phyloP scores from a whole-genome alignment of 2,888 invertebrate genomes.

The Drosophila birchii region DNA sequence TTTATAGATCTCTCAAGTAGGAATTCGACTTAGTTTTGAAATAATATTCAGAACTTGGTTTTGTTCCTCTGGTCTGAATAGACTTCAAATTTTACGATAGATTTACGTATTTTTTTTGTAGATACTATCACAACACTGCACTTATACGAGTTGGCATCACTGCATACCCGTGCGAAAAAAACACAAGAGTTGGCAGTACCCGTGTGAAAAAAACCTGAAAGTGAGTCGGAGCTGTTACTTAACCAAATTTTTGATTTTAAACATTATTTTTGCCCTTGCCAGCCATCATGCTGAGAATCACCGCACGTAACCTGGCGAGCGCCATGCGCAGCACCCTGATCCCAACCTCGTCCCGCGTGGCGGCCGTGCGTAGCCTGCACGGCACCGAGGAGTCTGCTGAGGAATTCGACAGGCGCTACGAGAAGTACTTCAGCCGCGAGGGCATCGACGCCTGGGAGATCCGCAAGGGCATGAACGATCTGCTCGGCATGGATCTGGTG shows the following conservation, averaged over 20 bases:
- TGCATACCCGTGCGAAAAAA: neutral
- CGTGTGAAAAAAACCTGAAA: slow-evolving; percentile 68
- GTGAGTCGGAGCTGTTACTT: slow-evolving; percentile 77
- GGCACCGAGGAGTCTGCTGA: slow-evolving; percentile 90
- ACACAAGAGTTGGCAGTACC: neutral
- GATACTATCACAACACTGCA: neutral
- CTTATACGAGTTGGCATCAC: neutral
- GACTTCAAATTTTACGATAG: neutral
- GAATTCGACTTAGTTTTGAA: neutral
- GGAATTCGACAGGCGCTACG: slow-evolving; percentile 93
- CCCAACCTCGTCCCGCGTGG: slow-evolving; percentile 70
- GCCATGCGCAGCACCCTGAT: slow-evolving; percentile 82
- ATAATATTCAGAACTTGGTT: neutral
- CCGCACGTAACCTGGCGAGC: slow-evolving; percentile 84
- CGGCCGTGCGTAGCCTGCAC: slow-evolving; percentile 84
- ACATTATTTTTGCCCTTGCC: slow-evolving; percentile 59
- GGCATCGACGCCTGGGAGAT: slow-evolving; percentile 98
- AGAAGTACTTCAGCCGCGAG: slow-evolving; percentile 92
- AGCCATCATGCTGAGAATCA: slow-evolving; percentile 85
- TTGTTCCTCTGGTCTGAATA: neutral
- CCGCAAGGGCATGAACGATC: slow-evolving; percentile 95
- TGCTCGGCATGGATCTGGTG: slow-evolving; percentile 95
- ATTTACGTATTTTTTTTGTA: neutral
- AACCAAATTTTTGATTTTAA: slow-evolving; percentile 64
- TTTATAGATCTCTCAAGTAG: no score